Evolutionary conservation across 2,797 vertebrate genomes (phyloP).

Genomic region (Lacerta bilineata): DNA sequence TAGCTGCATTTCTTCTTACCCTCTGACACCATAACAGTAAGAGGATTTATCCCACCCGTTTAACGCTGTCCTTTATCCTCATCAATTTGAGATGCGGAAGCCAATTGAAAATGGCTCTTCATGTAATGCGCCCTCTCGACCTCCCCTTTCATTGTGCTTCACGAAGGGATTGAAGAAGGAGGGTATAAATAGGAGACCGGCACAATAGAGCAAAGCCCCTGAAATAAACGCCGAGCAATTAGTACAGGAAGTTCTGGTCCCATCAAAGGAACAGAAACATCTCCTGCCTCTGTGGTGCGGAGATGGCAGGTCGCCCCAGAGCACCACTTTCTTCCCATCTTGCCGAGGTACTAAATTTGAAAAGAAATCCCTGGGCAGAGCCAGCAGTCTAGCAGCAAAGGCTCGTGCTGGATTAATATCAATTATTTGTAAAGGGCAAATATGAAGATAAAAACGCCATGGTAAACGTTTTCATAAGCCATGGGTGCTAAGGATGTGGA

Average conservation of each 20-base stretch:
- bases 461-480: background rate
- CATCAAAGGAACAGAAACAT: background rate
- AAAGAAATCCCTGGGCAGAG: conserved; percentile 17
- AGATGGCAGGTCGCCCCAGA: background rate
- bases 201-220: conserved; percentile 16
- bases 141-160: conserved; percentile 16
- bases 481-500: background rate
- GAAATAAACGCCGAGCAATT: conserved; percentile 23
- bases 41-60: background rate
- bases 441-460: background rate
- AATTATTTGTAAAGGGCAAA: conserved; percentile 51
- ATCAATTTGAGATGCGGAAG: conserved; percentile 3
- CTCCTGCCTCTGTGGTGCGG: background rate
- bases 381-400: conserved; percentile 33
- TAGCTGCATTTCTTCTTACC: background rate
- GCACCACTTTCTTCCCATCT: background rate
- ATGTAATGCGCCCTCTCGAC: background rate
- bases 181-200: conserved; percentile 24
- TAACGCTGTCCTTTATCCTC: background rate
- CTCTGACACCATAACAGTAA: background rate
- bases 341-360: conserved; percentile 12
- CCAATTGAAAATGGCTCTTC: background rate
- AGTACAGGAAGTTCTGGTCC: background rate
- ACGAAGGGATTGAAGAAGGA: conserved; percentile 8
- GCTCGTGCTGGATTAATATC: conserved; percentile 26